phyloP scores from a whole-genome alignment of 2,888 invertebrate genomes.

The Drosophila recens region DNA sequence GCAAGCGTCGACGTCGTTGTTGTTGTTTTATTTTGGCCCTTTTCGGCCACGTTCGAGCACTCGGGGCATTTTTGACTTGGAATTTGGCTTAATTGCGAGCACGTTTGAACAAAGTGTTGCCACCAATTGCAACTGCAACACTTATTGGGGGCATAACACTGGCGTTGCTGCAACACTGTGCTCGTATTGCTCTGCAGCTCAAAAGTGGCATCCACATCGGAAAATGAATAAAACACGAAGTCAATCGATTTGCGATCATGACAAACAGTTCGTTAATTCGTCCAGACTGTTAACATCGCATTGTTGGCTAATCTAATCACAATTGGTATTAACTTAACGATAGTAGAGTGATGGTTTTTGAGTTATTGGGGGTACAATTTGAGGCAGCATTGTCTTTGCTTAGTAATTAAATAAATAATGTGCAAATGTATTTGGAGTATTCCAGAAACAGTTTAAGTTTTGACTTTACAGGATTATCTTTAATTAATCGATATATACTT shows the following conservation, averaged over 20 bases:
- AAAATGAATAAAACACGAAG: conserved; percentile 40
- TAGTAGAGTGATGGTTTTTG: not conserved
- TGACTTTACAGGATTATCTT: no score
- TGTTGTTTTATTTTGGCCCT: conserved; percentile 27
- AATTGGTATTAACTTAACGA: not conserved
- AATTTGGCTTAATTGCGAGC: conserved; percentile 51
- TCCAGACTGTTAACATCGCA: conserved; percentile 7
- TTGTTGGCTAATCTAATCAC: not conserved
- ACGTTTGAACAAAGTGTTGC: conserved; percentile 57
- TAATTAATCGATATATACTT: no score
- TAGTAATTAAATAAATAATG: no score
- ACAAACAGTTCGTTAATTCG: conserved; percentile 21
- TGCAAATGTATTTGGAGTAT: no score
- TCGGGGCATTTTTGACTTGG: conserved; percentile 39
- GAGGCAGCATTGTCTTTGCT: no score
- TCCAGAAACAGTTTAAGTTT: no score
- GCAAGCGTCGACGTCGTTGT: conserved; percentile 29
- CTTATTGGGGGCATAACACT: conserved; percentile 49
- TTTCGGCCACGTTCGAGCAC: conserved; percentile 25
- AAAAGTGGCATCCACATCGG: conserved; percentile 18
- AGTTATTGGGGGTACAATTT: no score
- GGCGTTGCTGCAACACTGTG: conserved; percentile 9
- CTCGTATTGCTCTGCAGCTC: conserved; percentile 5
- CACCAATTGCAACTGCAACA: conserved; percentile 74
- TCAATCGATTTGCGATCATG: conserved; percentile 27